Evolutionary conservation across 1,140 invertebrate genomes (phyloP), one percentile per base, ranked within the genome.

Genomic region (Leucophenga varia): DNA sequence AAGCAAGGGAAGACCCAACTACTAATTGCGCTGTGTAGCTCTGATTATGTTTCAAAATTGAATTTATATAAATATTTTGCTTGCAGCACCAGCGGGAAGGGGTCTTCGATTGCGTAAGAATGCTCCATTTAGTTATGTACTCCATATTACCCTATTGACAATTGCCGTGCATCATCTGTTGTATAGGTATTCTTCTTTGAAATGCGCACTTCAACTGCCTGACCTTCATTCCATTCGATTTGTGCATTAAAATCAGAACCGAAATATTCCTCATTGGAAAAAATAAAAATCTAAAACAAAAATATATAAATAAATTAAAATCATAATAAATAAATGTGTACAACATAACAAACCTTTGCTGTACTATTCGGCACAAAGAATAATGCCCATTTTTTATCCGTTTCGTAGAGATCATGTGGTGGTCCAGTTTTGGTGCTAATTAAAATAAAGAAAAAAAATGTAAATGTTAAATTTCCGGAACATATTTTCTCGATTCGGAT

Each of bases 141-240:
- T n/a, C n/a, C n/a, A n/a, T 5, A 17, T 34, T 45, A 56, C 54
- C 74, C 72, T 12, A 86, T 80, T 2, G 81, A 81, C 9, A 88
- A 68, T 54, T 88, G 85, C 1, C 80, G 76, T 0, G 84, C 82
- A 58, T 86, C 84, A 31, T 82, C 80, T 2, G 85, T 87, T 0
- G 85, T 87, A 56, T 88, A 87, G 2, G 86, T 87, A 55, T 86
- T 81, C 71, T 85, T 86, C 18, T 85, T 80, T 0, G 82, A 82
- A 55, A 88, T 86, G 0, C 79, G 79, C 6, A 86, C 80, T 54
- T 80, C 82, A 20, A 81, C 78, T n/a, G 84, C 78, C 39, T 79
- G 77, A 12, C 56, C 57, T 25, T 61, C 61, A 13, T 82, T 80
- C 85, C 85, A 87, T n/a, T 82, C 75, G 49, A 84, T 82, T 52